Evolutionary conservation across 2,113 vertebrate species (phyloP), one percentile per base, ranked within the genome.

Genomic region (Seriola rivoliana): DNA sequence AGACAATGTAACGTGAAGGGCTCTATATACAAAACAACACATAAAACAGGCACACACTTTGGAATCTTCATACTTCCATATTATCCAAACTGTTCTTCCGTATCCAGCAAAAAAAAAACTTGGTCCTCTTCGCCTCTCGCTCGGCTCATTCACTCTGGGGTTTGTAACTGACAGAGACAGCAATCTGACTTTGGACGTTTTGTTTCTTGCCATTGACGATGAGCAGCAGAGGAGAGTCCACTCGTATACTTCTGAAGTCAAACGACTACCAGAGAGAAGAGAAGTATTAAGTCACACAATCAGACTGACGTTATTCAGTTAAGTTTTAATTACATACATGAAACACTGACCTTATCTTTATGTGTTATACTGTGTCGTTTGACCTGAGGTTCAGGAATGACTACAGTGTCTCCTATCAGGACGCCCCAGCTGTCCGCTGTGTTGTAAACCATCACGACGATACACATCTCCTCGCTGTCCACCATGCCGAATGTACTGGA

Each of bases 131-230:
- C 6, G 23, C n/a, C n/a, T 19, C 57, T 29, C 4, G 57, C 74
- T 13, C 19, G 17, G 25, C 65, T 97, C 87, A 97, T 84, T 97
- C 96, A 25, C 95, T 96, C 89, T 97, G 96, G 0, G 94, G 94
- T 76, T 94, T 95, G 21, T 97, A 97, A 25, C 96, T 96, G 80
- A 97, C 95, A 0, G 94, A 96, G 4, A 95, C 95, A 0, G 95
- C 96, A 0, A 95, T 97, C 81, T 97, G 97, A 85, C 95, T 97
- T 85, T 94, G 92, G 70, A 86, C 78, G 21, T 95, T 96, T 89
- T 97, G 97, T 52, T 90, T 95, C 86, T 96, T 98, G n/a, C 97
- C 96, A 1, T 98, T 98, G 82, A 98, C 96, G 14, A 98, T 93
- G 17, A 98, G 94, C 38, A 96, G 90, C 67, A 97, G 89, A 13